These are phyloP conservation scores for Noctua comes DNA, from an alignment of 2,888 invertebrate species.

Conservation along the genomic window DNA sequence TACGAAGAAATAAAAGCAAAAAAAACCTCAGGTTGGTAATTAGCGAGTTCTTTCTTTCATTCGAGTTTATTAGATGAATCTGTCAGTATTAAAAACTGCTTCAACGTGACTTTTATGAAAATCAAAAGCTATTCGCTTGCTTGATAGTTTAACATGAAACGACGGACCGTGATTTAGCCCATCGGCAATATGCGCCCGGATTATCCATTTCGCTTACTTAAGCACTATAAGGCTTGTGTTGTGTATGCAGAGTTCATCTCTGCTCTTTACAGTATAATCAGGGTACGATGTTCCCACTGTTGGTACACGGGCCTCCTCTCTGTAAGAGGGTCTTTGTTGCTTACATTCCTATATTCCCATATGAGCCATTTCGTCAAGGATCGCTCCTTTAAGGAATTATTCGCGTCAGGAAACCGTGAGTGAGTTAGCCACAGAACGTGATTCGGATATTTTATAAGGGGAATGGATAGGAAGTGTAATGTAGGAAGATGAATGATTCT, in stretches of 20 bases:
- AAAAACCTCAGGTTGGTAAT: background rate
- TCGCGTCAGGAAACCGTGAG: slow-evolving; percentile 25
- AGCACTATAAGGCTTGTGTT: slow-evolving; percentile 17
- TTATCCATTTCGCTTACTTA: slow-evolving; percentile 30
- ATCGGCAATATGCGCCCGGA: slow-evolving; percentile 8
- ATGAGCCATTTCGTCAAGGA: slow-evolving; percentile 28
- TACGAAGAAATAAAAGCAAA: too few relatives aligned
- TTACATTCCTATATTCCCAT: slow-evolving; percentile 30
- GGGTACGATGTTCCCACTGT: background rate
- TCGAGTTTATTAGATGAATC: background rate
- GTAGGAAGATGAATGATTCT: slow-evolving; percentile 6
- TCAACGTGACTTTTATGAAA: background rate
- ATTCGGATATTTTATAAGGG: slow-evolving; percentile 37
- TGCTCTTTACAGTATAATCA: background rate
- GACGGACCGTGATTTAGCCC: background rate
- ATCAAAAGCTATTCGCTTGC: background rate
- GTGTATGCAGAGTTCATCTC: slow-evolving; percentile 23
- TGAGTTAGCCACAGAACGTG: slow-evolving; percentile 48
- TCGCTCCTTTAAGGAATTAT: slow-evolving; percentile 49
- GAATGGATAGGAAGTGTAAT: slow-evolving; percentile 1
- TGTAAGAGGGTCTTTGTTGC: slow-evolving; percentile 8
- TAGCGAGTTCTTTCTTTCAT: background rate
- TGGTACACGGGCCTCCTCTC: background rate
- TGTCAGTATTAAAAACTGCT: background rate
- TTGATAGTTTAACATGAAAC: background rate